These are phyloP conservation scores for Drosophila testacea DNA, from an alignment of 2,888 invertebrate species.

Conservation along the genomic window DNA sequence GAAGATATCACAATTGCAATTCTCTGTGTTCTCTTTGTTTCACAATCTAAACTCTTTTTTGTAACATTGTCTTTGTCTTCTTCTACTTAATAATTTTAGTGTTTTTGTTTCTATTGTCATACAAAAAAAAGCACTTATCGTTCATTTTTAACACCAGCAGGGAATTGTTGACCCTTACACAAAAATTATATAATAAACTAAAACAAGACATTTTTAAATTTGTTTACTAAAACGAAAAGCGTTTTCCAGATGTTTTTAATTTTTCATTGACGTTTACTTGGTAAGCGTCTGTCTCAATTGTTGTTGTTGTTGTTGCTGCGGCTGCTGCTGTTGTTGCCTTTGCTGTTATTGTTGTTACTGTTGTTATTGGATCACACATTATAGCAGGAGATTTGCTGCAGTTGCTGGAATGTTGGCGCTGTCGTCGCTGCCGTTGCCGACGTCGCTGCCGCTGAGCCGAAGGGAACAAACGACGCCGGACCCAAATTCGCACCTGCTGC, in stretches of 20 bases:
- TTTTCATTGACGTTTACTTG: conserved; percentile 71
- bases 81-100: neutral
- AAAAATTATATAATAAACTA: conserved; percentile 31
- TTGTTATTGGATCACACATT: conserved; percentile 86
- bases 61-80: neutral
- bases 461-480: conserved; percentile 85
- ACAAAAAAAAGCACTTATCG: conserved; percentile 19
- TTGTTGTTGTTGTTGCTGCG: conserved; percentile 44
- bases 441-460: conserved; percentile 77
- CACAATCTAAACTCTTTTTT: conserved; percentile 3
- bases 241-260: conserved; percentile 46
- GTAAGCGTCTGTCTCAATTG: conserved; percentile 77
- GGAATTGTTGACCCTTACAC: conserved; percentile 31
- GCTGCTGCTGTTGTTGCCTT: conserved; percentile 38
- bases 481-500: conserved; percentile 73
- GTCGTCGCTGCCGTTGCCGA: conserved; percentile 73
- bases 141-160: conserved; percentile 30
- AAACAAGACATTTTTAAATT: conserved; percentile 47
- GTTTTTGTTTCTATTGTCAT: conserved; percentile 36
- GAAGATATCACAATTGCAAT: conserved; percentile 55
- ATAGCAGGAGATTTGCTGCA: conserved; percentile 87
- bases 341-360: conserved; percentile 40
- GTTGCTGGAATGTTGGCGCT: conserved; percentile 85
- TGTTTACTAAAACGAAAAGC: conserved; percentile 34
- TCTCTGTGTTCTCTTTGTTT: conserved; percentile 15